Base-by-base conservation (phyloP, 2,888 invertebrate genomes). In the Geotrupes spiniger region DNA sequence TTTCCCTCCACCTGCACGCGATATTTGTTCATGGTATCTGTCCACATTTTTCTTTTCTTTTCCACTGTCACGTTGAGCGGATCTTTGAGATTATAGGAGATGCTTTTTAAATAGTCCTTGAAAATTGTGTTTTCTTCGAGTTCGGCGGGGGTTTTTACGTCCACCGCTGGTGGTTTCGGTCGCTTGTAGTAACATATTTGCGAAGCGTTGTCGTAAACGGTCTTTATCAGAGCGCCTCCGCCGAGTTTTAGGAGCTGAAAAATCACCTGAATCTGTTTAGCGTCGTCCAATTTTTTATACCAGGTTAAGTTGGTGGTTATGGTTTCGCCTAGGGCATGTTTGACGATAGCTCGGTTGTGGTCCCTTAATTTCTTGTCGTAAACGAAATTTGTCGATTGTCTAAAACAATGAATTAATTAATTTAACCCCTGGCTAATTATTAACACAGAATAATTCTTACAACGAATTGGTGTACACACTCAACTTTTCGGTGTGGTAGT, bases 341-440 rank as follows among this genome's bases (percentile, higher is more conserved):
- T 16, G 28, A 60, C 52, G 25, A 61, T 38, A 4, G 50, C 36
- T 42, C 62, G 46, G 43, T 59, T 53, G 37, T 61, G 54, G 49
- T 61, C 61, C 25, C 40, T 42, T 12, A 60, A 37, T 4, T 51
- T 42, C 42, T 49, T 57, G 42, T 63, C 63, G 36, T 52, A 56
- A 6, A 49, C 44, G 51, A 45, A 53, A 29, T 53, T 52, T 25
- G 55, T 49, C 3, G 15, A 29, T 9, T 36, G 27, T 14, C 54
- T 56, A 31, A 36, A 50, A 49, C 21, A 46, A 14, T 10, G 8
- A 38, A 15, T n/a, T n/a, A n/a, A n/a, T n/a, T n/a, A n/a, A n/a
- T n/a, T n/a, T n/a, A n/a, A n/a, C n/a, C n/a, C n/a, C n/a, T n/a
- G n/a, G n/a, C n/a, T n/a, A n/a, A n/a, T n/a, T n/a, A n/a, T 8